Evolutionary conservation across 2,888 invertebrate species (phyloP), one percentile per base, ranked within the genome.

Genomic region (Craniophora ligustri): DNA sequence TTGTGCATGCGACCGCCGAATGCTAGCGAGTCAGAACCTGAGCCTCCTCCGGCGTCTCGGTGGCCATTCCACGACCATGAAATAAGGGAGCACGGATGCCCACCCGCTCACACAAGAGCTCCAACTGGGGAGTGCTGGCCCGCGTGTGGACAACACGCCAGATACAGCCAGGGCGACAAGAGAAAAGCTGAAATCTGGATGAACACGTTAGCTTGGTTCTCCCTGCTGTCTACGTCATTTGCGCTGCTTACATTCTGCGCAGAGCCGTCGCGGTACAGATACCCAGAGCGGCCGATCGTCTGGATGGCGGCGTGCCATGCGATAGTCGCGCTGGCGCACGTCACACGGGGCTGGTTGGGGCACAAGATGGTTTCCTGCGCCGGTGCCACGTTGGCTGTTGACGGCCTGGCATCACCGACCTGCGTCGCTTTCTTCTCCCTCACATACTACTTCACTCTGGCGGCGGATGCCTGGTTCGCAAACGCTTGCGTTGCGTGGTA

Each of bases 241-340:
- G 96, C 97, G 0, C 88, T 97, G 71, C 92, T 97, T 41, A 98
- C 99, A 0, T 98, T 98, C 87, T 95, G 97, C 91, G 96, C 98
- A 31, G 98, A 98, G 80, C 97, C 97, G 21, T 95, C 96, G 28
- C 93, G 99, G 45, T 99, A 98, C 85, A 95, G 97, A 31, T 99
- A 98, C 89, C 99, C 99, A 0, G 98, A 98, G 82, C 94, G 98
- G 35, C 98, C 98, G 0, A 97, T 98, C 30, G 96, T 98, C 53
- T 98, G 98, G 91, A 94, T 98, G 59, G 97, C 98, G 4, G 95
- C 97, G 0, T 98, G 98, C 88, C 97, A 98, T 86, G 96, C 97
- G 73, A 94, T 97, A 44, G 95, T 97, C 18, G 96, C 97, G 0
- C 88, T 97, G 3, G 96, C 97, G 21, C 96, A 97, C 85, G 94